Conservation (phyloP, 2,797 vertebrate species). For the Valencia hispanica region DNA sequence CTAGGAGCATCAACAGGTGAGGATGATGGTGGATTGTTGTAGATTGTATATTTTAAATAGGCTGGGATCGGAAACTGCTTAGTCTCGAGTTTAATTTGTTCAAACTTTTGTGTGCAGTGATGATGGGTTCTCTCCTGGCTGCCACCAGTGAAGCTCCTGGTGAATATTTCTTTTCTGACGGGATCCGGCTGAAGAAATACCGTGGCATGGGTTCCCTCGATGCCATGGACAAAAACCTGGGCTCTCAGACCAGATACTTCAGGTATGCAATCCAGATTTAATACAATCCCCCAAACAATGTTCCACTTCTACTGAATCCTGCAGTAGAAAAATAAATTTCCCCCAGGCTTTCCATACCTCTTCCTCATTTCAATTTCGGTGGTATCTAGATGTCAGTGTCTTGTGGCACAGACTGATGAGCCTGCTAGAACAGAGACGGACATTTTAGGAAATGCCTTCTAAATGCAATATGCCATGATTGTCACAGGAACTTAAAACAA, state of each 20-base stretch:
- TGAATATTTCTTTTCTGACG: conserved; percentile 98
- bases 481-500: not conserved
- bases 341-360: conserved; percentile 15
- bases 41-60: not conserved
- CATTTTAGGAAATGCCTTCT: not conserved
- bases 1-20: conserved; percentile 96
- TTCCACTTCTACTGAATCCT: not conserved
- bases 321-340: not conserved
- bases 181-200: conserved; percentile 97
- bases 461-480: not conserved
- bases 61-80: not conserved
- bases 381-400: conserved; percentile 15
- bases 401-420: conserved; percentile 22
- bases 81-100: not conserved
- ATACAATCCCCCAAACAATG: not conserved
- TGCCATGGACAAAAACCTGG: conserved; percentile 98
- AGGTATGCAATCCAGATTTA: conserved; percentile 78
- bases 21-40: not conserved
- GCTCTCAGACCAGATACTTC: conserved; percentile 97
- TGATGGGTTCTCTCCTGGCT: conserved; percentile 98
- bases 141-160: conserved; percentile 96
- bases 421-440: conserved; percentile 6
- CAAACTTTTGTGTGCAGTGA: conserved; percentile 87
- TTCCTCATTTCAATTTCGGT: conserved; percentile 38
- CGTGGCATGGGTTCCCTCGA: conserved; percentile 98